A percentile compares a stretch with the other conserved stretches of the same genome.
These are phyloP conservation scores for Thalassarche chlororhynchos DNA, from an alignment of 2,113 vertebrate species.

Conservation along the genomic window DNA sequence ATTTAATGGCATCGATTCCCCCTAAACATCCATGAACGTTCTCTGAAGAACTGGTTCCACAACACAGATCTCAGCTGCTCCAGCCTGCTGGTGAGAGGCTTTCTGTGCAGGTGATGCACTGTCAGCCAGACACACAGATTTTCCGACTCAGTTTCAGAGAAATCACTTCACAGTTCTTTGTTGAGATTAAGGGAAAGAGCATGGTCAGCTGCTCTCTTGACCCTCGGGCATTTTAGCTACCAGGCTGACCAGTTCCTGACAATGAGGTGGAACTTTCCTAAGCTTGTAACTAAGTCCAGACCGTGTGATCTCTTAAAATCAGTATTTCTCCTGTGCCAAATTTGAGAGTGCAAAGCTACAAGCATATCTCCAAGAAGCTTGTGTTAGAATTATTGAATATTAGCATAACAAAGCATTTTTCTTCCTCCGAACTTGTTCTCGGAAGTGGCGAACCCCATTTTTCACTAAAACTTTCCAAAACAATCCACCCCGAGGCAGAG, in stretches of 20 bases:
- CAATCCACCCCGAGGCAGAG: not conserved
- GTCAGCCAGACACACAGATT: not conserved
- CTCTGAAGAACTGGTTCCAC: not conserved
- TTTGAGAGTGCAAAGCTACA: not conserved
- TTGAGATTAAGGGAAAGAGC: not conserved
- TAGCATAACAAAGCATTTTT: not conserved
- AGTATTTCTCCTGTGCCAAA: not conserved
- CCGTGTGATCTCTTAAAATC: not conserved
- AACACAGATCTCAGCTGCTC: not conserved
- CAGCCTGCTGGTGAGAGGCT: not conserved
- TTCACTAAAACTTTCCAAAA: conserved; percentile 36
- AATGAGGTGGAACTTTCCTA: not conserved
- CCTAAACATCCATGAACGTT: not conserved
- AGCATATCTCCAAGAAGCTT: not conserved
- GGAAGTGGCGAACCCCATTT: not conserved
- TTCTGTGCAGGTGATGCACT: not conserved
- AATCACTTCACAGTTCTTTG: not conserved
- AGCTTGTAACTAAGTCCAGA: not conserved
- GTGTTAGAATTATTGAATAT: not conserved
- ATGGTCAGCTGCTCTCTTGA: not conserved
- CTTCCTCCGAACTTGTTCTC: not conserved
- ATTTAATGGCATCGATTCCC: not conserved
- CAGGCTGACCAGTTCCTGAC: not conserved
- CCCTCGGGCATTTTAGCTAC: not conserved
- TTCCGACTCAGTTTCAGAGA: not conserved